A percentile compares a stretch with the other conserved stretches of the same genome.
phyloP scores from a whole-genome alignment of 2,888 invertebrate species.

The Calameuta pallipes region DNA sequence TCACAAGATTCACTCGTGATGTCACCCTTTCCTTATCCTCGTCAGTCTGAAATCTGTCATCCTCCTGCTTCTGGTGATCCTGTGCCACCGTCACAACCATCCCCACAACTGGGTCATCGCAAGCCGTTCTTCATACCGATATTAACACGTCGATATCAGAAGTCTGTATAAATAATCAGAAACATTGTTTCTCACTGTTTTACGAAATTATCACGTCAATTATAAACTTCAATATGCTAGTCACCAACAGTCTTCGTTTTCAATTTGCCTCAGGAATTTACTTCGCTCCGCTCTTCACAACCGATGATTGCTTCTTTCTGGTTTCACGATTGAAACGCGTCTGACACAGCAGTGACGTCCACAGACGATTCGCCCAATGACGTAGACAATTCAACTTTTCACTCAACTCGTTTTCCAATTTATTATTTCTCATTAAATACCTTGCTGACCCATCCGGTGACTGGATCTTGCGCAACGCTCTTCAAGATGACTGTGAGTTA shows the following conservation, averaged over 20 bases:
- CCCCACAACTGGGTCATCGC: slow-evolving; percentile 20
- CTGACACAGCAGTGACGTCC: not conserved
- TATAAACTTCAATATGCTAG: not conserved
- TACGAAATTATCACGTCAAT: not conserved
- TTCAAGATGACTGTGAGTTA: not conserved
- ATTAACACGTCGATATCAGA: not conserved
- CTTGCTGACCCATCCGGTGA: not conserved
- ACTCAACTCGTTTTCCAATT: not conserved
- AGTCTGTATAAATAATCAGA: not conserved
- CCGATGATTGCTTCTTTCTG: not conserved
- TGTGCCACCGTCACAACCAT: slow-evolving; percentile 48
- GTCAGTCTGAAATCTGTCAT: slow-evolving; percentile 26
- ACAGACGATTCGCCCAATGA: not conserved
- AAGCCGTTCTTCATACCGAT: not conserved
- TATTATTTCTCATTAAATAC: not conserved
- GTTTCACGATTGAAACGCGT: not conserved
- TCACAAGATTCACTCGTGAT: not conserved
- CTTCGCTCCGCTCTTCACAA: not conserved
- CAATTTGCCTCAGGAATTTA: not conserved
- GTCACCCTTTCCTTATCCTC: slow-evolving; percentile 12
- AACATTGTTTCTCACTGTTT: not conserved
- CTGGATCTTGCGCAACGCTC: not conserved
- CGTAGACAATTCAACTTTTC: not conserved
- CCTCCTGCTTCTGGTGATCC: slow-evolving; percentile 31
- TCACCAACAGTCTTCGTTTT: not conserved